Base-by-base conservation (phyloP, 2,797 vertebrate species). In the Sebastes kiyomatsui region DNA sequence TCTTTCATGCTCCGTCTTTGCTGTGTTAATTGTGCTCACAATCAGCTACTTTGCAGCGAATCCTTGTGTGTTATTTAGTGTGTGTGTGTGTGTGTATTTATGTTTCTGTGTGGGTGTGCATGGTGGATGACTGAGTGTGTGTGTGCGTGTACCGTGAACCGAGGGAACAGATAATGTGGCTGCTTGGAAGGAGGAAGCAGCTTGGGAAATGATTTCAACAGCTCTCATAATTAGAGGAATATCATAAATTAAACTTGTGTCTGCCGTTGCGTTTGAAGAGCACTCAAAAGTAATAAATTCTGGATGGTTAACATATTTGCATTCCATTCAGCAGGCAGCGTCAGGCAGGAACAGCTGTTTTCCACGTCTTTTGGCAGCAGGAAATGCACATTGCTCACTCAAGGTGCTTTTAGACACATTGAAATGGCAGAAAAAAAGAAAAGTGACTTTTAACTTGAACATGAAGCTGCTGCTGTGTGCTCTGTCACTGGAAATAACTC, bases 171-270 rank as follows among this genome's bases (percentile, higher is more conserved):
- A 94, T 93, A 93, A 89, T 94, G 87, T 89, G 90, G 91, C 88
- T 94, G 91, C 92, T 93, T 92, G 92, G 93, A 93, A 91, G 90
- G 87, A 90, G 90, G 88, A 93, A 92, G 94, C 95, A 93, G 94
- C 95, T 94, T 95, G 95, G 95, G 93, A 94, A 95, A 95, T 95
- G 94, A 95, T 96, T 95, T 95, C 94, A 94, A 95, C 95, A 95
- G 95, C 94, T 94, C 90, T 93, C 90, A 91, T 96, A 96, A 96
- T 96, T 96, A 96, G 95, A 94, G 91, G 93, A 95, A 95, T 95
- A 95, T 95, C 95, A 95, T 95, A 96, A 96, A 96, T 95, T 95
- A 95, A 94, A 95, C 95, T 95, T 94, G 91, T 95, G 94, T 95
- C 91, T 94, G 92, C 91, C 85, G 84, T 90, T 83, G 89, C 85